These are phyloP conservation scores for Bombus breviceps DNA, from an alignment of 1,140 invertebrate species.

Conservation along the genomic window DNA sequence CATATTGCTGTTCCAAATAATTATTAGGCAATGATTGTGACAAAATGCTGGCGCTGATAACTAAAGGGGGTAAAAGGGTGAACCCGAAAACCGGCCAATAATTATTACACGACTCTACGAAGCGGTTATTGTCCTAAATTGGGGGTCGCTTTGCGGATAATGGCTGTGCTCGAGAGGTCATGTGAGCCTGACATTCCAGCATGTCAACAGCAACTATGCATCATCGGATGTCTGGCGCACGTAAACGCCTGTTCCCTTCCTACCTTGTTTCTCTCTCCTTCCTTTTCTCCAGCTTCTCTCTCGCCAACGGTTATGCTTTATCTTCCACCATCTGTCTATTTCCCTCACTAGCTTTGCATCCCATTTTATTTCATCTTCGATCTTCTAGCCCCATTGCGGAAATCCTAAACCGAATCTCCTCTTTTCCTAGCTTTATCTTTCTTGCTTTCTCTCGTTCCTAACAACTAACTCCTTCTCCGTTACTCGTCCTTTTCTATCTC, in stretches of 20 bases:
- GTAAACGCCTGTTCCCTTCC: slow-evolving; percentile 71
- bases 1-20: slow-evolving; percentile 1
- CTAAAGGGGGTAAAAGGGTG: slow-evolving; percentile 4
- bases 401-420: not conserved
- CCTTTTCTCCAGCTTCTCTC: not conserved
- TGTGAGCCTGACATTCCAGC: slow-evolving; percentile 80
- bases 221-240: slow-evolving; percentile 80
- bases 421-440: not conserved
- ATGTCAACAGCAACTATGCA: slow-evolving; percentile 83
- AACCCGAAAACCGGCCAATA: slow-evolving; percentile 69
- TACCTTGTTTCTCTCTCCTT: not conserved
- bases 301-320: not conserved
- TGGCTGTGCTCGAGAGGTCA: slow-evolving; percentile 78
- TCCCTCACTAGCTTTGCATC: not conserved
- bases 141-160: slow-evolving; percentile 75
- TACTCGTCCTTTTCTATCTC: not conserved
- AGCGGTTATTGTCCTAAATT: slow-evolving; percentile 79
- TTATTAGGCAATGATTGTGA: slow-evolving; percentile 56
- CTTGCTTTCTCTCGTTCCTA: not conserved
- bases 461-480: not conserved
- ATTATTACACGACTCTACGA: slow-evolving; percentile 74
- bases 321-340: not conserved
- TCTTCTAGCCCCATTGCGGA: not conserved
- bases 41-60: slow-evolving; percentile 54
- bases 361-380: slow-evolving; percentile 1